Base-by-base conservation (phyloP, 2,113 vertebrate species). In the Heptranchias perlo region DNA sequence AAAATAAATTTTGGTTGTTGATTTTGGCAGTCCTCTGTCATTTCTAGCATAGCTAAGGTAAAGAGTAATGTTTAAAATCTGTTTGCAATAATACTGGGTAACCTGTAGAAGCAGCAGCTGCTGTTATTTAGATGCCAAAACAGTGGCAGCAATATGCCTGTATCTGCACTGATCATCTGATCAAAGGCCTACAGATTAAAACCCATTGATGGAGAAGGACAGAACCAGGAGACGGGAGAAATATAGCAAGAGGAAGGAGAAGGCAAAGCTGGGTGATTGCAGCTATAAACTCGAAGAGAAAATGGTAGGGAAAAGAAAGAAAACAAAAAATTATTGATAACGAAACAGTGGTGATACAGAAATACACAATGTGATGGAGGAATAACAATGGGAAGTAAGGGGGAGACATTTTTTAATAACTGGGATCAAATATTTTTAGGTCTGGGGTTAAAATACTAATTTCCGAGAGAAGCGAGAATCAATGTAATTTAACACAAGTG, bases 1-100 rank as follows among this genome's bases (percentile, higher is more conserved):
- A 93, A 93, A 93, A 93, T 93, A 93, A 93, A 93, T 93, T 93
- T 61, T 93, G 35, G n/a, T 21, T 93, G 89, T 93, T 93, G 89
- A 62, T 21, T 93, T 93, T 93, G 89, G 89, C 89, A 93, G 58
- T 7, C 58, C 89, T 44, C 89, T 39, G n/a, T n/a, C 89, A 93
- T 93, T 93, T 93, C 89, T 93, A 44, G 89, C 58, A 93, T 93
- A 93, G 89, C 35, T 93, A 44, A 93, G 61, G 89, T 18, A 93
- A 64, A 62, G 89, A 93, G 89, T 93, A 93, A 93, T 62, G 89
- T 39, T 93, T 39, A 64, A 93, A 93, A 93, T 93, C 35, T 93
- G 21, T 93, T 58, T 62, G 54, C n/a, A 62, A 62, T 23, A 93
- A 21, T 93, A 93, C n/a, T n/a, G 35, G 54, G n/a, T 4, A 93